Base-by-base conservation (phyloP, 2,113 vertebrate species). In the Acinonyx jubatus region DNA sequence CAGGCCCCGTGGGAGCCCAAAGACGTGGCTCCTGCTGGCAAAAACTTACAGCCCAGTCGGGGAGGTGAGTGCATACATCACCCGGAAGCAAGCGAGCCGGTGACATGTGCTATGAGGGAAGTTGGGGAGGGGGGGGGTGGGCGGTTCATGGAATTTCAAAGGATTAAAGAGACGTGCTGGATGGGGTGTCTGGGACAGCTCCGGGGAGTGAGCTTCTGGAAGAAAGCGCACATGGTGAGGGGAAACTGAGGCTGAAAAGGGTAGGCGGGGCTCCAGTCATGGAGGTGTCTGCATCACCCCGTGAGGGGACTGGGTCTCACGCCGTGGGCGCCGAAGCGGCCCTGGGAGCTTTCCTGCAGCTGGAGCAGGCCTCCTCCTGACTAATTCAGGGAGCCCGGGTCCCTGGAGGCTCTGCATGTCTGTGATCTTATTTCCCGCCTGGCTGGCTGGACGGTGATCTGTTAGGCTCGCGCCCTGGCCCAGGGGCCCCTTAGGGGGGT, bases 81-180 rank as follows among this genome's bases (percentile, higher is more conserved):
- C 90, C 33, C 15, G 4, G 18, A 81, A 91, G 63, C 38, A 31
- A 11, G 61, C 10, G 29, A 29, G 41, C 52, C 69, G 12, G 73
- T 4, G 38, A 52, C 31, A 7, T 0, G 1, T 0, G 36, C 74
- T 52, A 12, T 0, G 5, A 63, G 50, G 76, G 68, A 21, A 16
- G 48, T 13, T 23, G 19, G 7, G 7, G 45, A 8, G 45, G 18
- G 19, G 55, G 2, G 19, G 7, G 18, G 41, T 1, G 45, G 45
- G 45, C 45, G 41, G 29, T 33, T 18, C 23, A 1, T 3, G 41
- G 61, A 25, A 13, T 29, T 45, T 45, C 78, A 45, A 11, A 89
- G 89, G 63, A 19, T 15, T 12, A 25, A 38, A 13, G 29, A 9
- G 6, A 25, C 19, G 19, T 50, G 41, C 57, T 29, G 31, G 79